Evolutionary conservation across 2,113 vertebrate genomes (phyloP).

Genomic region (Agapornis roseicollis): DNA sequence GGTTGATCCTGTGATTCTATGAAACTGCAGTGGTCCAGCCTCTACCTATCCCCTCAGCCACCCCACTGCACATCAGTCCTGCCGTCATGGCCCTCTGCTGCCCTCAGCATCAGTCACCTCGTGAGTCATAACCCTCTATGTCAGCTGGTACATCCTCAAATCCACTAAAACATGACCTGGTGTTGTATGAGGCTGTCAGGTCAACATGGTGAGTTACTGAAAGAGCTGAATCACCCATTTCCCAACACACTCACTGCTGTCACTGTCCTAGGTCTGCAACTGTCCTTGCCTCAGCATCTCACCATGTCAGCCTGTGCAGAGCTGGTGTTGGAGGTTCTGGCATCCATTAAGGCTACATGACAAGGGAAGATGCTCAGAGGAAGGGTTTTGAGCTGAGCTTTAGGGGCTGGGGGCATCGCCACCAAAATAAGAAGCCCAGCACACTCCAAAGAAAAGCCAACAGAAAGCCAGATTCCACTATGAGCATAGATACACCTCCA

Average conservation of each 20-base stretch:
- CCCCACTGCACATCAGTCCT: background rate
- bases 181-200: background rate
- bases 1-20: background rate
- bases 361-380: background rate
- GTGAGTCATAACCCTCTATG: background rate
- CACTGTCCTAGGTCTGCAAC: background rate
- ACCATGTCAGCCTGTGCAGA: background rate
- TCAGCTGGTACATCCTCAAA: background rate
- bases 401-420: background rate
- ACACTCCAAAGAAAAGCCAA: background rate
- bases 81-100: background rate
- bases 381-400: background rate
- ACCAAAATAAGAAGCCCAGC: background rate
- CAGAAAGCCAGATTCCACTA: background rate
- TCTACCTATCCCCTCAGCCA: background rate
- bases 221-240: background rate
- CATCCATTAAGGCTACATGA: no score
- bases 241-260: background rate
- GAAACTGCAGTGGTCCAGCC: background rate
- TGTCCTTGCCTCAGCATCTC: background rate
- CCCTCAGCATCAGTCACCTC: background rate
- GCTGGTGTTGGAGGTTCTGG: background rate
- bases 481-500: background rate
- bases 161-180: background rate
- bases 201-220: background rate